A percentile compares a stretch with the other conserved stretches of the same genome.
Evolutionary conservation across 2,888 invertebrate genomes (phyloP).

Genomic region (Euplexia lucipara): DNA sequence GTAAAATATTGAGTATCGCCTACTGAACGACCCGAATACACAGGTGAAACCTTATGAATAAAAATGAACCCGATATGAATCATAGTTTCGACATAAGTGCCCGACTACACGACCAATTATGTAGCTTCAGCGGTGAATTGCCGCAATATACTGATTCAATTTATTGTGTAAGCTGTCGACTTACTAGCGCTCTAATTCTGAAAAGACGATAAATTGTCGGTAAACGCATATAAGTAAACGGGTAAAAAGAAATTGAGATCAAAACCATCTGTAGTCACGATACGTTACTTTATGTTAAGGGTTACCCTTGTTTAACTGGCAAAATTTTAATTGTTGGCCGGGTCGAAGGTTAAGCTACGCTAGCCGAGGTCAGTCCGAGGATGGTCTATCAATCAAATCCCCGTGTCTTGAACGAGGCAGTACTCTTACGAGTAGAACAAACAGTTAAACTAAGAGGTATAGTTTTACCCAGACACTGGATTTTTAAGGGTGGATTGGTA

Average conservation of each 20-base stretch:
- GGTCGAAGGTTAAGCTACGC: too few species aligned
- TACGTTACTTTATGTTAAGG: too few species aligned
- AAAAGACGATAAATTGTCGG: not conserved
- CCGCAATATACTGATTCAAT: conserved; percentile 12
- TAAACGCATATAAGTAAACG: not conserved
- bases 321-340: too few species aligned
- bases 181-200: not conserved
- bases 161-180: conserved; percentile 9
- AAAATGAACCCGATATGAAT: conserved; percentile 31
- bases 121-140: conserved; percentile 7
- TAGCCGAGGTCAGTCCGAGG: too few species aligned
- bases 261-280: too few species aligned
- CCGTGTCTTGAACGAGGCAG: not conserved
- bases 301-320: too few species aligned
- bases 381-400: not conserved
- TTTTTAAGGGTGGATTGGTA: too few species aligned
- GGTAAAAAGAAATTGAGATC: too few species aligned
- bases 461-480: too few species aligned
- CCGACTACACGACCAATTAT: conserved; percentile 27
- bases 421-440: too few species aligned
- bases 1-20: not conserved
- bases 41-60: conserved; percentile 36
- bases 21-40: conserved; percentile 5
- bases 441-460: too few species aligned
- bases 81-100: conserved; percentile 26